Evolutionary conservation across 2,888 invertebrate genomes (phyloP), one percentile per base, ranked within the genome.

Genomic region (Sinohyriopsis cumingii): DNA sequence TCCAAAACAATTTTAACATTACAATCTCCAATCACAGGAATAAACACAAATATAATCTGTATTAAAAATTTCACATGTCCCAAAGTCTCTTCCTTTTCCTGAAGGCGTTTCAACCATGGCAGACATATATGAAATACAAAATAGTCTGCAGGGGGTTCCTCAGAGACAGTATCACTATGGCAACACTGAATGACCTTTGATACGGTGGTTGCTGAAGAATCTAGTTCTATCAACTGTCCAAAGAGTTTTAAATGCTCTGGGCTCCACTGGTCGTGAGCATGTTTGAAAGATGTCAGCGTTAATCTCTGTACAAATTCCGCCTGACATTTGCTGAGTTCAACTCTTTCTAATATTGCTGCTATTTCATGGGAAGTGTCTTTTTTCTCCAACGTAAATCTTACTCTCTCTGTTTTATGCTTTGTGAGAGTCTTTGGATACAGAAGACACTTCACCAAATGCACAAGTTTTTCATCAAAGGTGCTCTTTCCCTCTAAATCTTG

Each of bases 61-160:
- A 83, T 68, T 22, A 82, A 62, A 65, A 79, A 74, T 60, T 66
- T 73, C 22, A 78, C 68, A 63, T 80, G 79, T 20, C 73, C 71
- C 28, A 59, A 62, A 54, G 57, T 67, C 20, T 75, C 67, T 22
- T 75, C 69, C 18, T 65, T 67, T 64, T 77, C 74, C 55, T 77
- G 72, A 20, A 83, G 60, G 75, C 80, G 73, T 59, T 67, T 66
- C 55, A 83, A 67, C 83, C 83, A 83, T 25, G 82, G 81, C 22
- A 83, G 65, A 76, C 82, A 81, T 20, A 83, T 76, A 69, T 78
- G 75, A 69, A 79, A 80, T 59, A 83, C 78, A 78, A 83, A 83
- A 57, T 81, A 79, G 59, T 73, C 71, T 54, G 77, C 76, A 15
- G 75, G 72, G 33, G 75, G 70, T 56, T 79, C 75, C 24, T 73